phyloP scores from a whole-genome alignment of 1,140 invertebrate genomes.

The Drosophila dunni region DNA sequence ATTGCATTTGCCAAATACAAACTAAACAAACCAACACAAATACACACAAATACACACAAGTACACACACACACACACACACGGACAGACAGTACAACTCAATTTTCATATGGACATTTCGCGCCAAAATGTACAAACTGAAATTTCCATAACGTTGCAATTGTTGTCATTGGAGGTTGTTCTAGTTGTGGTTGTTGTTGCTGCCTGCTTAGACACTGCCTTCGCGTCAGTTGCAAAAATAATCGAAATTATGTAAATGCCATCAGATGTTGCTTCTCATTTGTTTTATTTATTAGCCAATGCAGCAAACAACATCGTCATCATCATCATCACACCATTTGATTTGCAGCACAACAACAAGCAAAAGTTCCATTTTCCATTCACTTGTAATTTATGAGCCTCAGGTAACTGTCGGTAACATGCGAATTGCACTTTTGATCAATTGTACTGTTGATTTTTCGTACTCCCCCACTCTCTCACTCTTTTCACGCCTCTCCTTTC shows the following conservation, averaged over 20 bases:
- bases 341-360: conserved; percentile 58
- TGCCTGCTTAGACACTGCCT: conserved; percentile 39
- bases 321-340: conserved; percentile 33
- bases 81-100: conserved; percentile 51
- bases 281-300: conserved; percentile 65
- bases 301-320: conserved; percentile 3
- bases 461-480: conserved; percentile 1
- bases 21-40: conserved; percentile 58
- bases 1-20: conserved; percentile 75
- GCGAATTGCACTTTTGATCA: conserved; percentile 19
- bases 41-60: conserved; percentile 6
- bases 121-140: conserved; percentile 72
- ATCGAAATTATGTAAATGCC: conserved; percentile 80
- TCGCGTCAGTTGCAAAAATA: conserved; percentile 57
- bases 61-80: conserved; percentile 19
- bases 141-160: conserved; percentile 73
- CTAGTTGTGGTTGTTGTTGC: conserved; percentile 22
- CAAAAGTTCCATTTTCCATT: conserved; percentile 2
- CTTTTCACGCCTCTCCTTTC: not conserved
- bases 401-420: conserved; percentile 24
- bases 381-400: conserved; percentile 43
- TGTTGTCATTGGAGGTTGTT: conserved; percentile 48
- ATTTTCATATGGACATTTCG: conserved; percentile 72
- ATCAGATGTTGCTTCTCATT: conserved; percentile 32
- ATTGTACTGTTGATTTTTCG: conserved; percentile 17